These are phyloP conservation scores for Geopemphigus sp. DNA, from an alignment of 1,140 invertebrate species.

Conservation along the genomic window DNA sequence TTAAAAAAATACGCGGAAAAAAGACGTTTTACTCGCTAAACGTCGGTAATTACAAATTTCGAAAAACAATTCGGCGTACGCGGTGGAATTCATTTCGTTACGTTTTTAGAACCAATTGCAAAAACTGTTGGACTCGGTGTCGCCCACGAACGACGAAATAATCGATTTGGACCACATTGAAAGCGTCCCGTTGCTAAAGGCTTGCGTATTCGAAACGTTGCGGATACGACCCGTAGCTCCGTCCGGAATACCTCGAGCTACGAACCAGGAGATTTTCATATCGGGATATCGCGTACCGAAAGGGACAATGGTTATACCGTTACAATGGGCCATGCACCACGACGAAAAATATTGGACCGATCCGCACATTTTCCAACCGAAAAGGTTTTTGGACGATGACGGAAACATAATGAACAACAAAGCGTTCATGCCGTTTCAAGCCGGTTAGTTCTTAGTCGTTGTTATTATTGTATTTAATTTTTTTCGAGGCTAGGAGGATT, in stretches of 20 bases:
- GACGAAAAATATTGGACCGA: constrained; percentile 69
- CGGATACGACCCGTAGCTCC: constrained; percentile 76
- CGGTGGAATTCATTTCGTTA: too few relatives aligned
- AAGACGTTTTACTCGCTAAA: too few relatives aligned
- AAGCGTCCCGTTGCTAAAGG: constrained; percentile 61
- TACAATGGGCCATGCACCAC: constrained; percentile 83
- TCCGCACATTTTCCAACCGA: constrained; percentile 70
- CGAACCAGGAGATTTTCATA: constrained; percentile 64
- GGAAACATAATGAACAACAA: constrained; percentile 65
- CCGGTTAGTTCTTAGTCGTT: constrained; percentile 58
- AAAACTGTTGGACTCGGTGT: constrained; percentile 58
- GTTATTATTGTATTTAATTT: too few relatives aligned
- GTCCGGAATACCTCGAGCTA: constrained; percentile 78
- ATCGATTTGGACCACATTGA: constrained; percentile 59
- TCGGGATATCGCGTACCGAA: constrained; percentile 64
- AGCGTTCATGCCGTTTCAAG: constrained; percentile 81
- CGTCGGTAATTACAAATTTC: too few relatives aligned
- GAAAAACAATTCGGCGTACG: too few relatives aligned
- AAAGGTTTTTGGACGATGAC: constrained; percentile 68
- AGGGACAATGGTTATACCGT: constrained; percentile 68
- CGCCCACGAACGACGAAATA: constrained; percentile 54
- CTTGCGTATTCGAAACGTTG: constrained; percentile 72
- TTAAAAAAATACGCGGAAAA: too few relatives aligned
- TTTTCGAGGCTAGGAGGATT: too few relatives aligned
- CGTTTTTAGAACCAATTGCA: constrained; percentile 61